Conservation (phyloP, 2,888 invertebrate species). For the Aricia artaxerxes region DNA sequence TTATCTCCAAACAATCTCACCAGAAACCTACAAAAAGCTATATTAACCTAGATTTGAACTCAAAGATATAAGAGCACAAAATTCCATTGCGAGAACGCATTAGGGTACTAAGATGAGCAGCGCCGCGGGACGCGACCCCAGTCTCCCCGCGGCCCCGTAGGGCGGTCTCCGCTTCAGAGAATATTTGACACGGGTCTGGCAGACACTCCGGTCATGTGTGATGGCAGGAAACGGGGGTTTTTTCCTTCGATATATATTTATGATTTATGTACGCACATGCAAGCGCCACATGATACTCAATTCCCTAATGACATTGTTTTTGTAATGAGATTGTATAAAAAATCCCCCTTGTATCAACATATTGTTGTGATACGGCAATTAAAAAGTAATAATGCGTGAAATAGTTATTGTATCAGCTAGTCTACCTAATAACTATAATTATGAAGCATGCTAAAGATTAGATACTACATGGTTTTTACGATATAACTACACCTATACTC, state of each 20-base stretch:
- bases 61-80: constrained; percentile 56
- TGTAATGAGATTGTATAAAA: constrained; percentile 56
- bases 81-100: constrained; percentile 76
- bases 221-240: constrained; percentile 78
- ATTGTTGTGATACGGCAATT: background rate
- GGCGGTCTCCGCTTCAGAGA: constrained; percentile 79
- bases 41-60: background rate
- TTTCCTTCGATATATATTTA: constrained; percentile 76
- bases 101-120: constrained; percentile 79
- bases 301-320: constrained; percentile 61
- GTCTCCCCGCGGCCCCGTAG: constrained; percentile 66
- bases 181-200: constrained; percentile 82
- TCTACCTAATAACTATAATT: background rate
- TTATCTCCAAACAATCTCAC: no score
- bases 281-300: constrained; percentile 64
- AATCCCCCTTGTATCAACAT: background rate
- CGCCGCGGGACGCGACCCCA: constrained; percentile 79
- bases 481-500: constrained; percentile 38
- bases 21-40: constrained; percentile 37
- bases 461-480: background rate
- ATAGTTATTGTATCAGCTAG: background rate
- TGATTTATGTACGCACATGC: constrained; percentile 79
- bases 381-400: background rate
- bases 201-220: constrained; percentile 81
- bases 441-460: background rate